Evolutionary conservation across 2,797 vertebrate species (phyloP).

Genomic region (Glyptemys insculpta): DNA sequence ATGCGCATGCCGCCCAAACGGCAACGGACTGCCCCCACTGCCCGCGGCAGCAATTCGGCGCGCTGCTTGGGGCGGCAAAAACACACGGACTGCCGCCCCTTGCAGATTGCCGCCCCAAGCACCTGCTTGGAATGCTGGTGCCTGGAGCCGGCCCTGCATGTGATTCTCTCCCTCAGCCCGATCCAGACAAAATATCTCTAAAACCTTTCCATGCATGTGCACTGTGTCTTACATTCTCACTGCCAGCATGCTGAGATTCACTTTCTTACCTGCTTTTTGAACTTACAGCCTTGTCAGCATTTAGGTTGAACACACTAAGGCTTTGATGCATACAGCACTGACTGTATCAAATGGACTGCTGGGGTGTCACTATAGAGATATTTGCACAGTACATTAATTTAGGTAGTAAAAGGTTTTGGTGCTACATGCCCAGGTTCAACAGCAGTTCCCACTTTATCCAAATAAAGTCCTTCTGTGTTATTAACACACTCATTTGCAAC

Average conservation of each 20-base stretch:
- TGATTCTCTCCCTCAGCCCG: background rate
- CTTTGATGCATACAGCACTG: constrained; percentile 39
- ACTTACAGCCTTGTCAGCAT: constrained; percentile 25
- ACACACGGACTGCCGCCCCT: too few relatives aligned
- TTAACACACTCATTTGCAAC: constrained; percentile 71
- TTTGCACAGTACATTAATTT: constrained; percentile 69
- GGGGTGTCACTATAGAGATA: constrained; percentile 39
- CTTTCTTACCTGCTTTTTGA: constrained; percentile 16
- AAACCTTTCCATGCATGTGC: background rate
- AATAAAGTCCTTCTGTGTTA: constrained; percentile 75
- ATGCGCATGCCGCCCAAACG: accelerated
- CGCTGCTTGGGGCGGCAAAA: too few relatives aligned
- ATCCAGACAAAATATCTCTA: background rate
- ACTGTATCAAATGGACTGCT: constrained; percentile 52
- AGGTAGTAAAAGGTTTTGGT: constrained; percentile 55
- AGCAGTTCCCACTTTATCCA: constrained; percentile 60
- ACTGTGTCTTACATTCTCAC: background rate
- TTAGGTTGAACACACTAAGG: background rate
- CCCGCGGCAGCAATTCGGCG: too few relatives aligned
- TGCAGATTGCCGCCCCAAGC: too few relatives aligned
- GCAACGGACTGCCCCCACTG: too few relatives aligned
- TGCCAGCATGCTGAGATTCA: constrained; percentile 1
- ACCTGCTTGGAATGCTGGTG: too few relatives aligned
- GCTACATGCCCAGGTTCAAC: constrained; percentile 49
- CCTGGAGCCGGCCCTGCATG: background rate